Conservation (phyloP, 2,113 vertebrate species). For the Plestiodon gilberti region DNA sequence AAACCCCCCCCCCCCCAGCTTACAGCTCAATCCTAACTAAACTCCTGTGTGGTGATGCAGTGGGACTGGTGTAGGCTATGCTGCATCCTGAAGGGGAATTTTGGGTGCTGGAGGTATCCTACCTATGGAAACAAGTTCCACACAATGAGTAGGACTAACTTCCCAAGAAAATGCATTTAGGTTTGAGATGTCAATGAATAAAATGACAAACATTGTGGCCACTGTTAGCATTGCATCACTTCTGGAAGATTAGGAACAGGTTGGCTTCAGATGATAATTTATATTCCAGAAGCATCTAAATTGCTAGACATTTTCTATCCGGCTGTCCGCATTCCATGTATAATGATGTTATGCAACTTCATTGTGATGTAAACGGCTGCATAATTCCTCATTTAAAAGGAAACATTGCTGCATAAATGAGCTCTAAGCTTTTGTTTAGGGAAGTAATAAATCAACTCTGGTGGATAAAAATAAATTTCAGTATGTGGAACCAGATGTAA, state of each 20-base stretch:
- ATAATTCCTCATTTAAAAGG: slow-evolving; percentile 12
- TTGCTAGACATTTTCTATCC: background rate
- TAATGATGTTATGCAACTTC: slow-evolving; percentile 2
- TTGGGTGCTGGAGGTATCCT: no score
- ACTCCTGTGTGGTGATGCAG: no score
- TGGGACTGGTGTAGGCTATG: no score
- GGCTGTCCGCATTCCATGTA: background rate
- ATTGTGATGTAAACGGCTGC: background rate
- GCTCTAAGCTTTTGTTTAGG: slow-evolving; percentile 16
- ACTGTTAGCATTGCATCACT: background rate
- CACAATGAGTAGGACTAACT: background rate
- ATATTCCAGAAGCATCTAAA: background rate
- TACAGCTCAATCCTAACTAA: no score
- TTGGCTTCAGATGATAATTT: background rate
- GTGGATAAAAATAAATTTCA: slow-evolving; percentile 12
- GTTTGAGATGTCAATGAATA: background rate
- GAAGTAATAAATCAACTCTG: slow-evolving; percentile 7
- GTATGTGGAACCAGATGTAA: slow-evolving; percentile 5
- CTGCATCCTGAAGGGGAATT: no score
- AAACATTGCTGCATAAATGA: slow-evolving; percentile 12
- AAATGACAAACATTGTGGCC: background rate
- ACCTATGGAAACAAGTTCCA: background rate
- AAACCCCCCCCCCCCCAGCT: no score
- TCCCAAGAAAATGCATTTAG: background rate
- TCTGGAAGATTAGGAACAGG: background rate